phyloP scores from a whole-genome alignment of 2,888 invertebrate genomes.

The Heteromurus nitidus region DNA sequence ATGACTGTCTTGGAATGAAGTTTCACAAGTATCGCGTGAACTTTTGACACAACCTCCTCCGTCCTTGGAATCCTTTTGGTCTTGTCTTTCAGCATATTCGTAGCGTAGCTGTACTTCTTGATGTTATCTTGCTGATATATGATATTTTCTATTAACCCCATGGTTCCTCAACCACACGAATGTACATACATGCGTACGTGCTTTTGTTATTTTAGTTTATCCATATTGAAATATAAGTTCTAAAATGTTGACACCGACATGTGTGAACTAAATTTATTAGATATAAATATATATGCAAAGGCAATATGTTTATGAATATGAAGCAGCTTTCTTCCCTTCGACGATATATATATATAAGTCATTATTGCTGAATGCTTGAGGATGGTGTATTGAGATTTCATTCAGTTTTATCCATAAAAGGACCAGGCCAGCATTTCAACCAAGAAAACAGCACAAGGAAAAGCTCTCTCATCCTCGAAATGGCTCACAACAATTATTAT shows the following conservation, averaged over 20 bases:
- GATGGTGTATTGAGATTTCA: not conserved
- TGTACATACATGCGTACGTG: too few relatives aligned
- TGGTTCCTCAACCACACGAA: too few relatives aligned
- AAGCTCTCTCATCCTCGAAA: conserved; percentile 22
- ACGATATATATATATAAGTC: not conserved
- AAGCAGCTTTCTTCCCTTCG: too few relatives aligned
- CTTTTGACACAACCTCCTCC: too few relatives aligned
- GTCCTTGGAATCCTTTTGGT: too few relatives aligned
- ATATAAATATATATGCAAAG: not conserved
- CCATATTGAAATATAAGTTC: too few relatives aligned
- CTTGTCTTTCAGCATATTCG: too few relatives aligned
- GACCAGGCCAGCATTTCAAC: not conserved
- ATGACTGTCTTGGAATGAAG: too few relatives aligned
- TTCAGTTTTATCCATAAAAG: conserved; percentile 27
- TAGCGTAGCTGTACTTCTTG: too few relatives aligned
- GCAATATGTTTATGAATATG: not conserved
- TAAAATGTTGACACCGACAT: not conserved
- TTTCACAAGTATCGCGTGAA: too few relatives aligned
- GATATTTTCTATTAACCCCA: not conserved
- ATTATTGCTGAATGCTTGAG: not conserved
- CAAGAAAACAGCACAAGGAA: conserved; percentile 18
- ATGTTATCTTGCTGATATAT: not conserved
- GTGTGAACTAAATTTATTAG: not conserved
- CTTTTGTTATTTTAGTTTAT: too few relatives aligned
- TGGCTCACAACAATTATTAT: conserved; percentile 45